phyloP scores from a whole-genome alignment of 2,888 invertebrate species.

The Ommatoiulus sabulosus region DNA sequence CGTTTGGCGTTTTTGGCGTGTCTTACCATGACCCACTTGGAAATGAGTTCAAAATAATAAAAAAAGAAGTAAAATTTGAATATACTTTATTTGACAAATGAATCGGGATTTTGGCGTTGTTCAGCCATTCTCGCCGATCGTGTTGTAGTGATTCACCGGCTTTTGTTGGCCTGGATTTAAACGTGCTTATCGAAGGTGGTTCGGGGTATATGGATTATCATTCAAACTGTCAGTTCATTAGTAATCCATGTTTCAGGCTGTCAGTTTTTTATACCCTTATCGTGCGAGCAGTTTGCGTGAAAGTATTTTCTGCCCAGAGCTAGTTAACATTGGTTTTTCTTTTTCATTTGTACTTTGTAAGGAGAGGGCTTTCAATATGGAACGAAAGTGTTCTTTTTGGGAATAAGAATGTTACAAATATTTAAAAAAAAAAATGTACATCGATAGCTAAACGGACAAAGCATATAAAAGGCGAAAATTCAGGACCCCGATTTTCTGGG shows the following conservation, averaged over 20 bases:
- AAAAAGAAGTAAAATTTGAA: background rate
- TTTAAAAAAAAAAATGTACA: no score
- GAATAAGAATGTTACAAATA: no score
- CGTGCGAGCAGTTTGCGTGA: background rate
- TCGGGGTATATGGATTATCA: conserved; percentile 24
- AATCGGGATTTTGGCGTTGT: background rate
- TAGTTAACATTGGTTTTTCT: background rate
- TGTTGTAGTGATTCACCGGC: conserved; percentile 24
- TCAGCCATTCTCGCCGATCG: background rate
- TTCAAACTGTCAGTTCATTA: conserved; percentile 43
- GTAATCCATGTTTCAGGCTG: conserved; percentile 35
- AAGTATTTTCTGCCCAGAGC: conserved; percentile 6
- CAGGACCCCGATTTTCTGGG: no score
- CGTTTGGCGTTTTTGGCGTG: background rate
- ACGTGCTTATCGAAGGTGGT: conserved; percentile 24
- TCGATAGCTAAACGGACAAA: no score
- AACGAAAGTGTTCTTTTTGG: no score
- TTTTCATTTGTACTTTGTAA: no score
- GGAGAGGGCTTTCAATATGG: no score
- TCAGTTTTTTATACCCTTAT: conserved; percentile 16
- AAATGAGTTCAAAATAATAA: background rate
- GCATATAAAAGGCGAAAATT: no score
- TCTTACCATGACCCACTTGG: conserved; percentile 23
- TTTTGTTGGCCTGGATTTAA: background rate
- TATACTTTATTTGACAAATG: background rate